A percentile compares a stretch with the other conserved stretches of the same genome.
phyloP scores from a whole-genome alignment of 2,888 invertebrate genomes.

The Pyrrhia umbra region DNA sequence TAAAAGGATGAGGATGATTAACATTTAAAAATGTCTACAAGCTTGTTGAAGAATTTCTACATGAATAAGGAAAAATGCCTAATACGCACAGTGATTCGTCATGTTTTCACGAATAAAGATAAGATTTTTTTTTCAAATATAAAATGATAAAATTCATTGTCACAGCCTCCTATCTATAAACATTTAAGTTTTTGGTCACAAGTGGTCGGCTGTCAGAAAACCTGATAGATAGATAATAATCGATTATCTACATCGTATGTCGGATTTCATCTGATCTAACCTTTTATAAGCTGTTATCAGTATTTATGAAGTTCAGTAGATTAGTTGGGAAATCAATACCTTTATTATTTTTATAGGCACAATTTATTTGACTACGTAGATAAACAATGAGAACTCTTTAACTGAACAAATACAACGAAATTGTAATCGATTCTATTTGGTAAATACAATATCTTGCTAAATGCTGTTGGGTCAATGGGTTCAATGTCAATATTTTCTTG shows the following conservation, averaged over 20 bases:
- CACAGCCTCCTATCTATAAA: background rate
- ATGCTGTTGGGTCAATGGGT: no score
- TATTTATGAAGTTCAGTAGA: slow-evolving; percentile 19
- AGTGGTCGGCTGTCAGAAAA: background rate
- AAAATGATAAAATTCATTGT: background rate
- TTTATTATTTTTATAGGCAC: slow-evolving; percentile 6
- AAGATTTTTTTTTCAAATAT: background rate
- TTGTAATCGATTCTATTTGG: no score
- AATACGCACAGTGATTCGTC: background rate
- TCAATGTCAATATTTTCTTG: no score
- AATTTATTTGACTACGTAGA: background rate
- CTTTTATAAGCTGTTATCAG: slow-evolving; percentile 7
- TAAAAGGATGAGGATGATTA: no score
- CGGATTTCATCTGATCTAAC: slow-evolving; percentile 14
- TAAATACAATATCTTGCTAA: no score
- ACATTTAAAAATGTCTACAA: no score
- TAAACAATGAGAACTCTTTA: background rate
- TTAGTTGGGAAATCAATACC: slow-evolving; percentile 7
- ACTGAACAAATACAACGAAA: no score
- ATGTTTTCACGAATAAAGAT: background rate
- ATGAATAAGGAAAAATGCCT: no score
- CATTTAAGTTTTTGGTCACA: background rate
- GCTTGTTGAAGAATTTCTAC: no score
- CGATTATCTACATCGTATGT: slow-evolving; percentile 18
- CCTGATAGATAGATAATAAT: slow-evolving; percentile 13